These are phyloP conservation scores for Caprella mutica DNA, from an alignment of 2,888 invertebrate species.

Conservation along the genomic window DNA sequence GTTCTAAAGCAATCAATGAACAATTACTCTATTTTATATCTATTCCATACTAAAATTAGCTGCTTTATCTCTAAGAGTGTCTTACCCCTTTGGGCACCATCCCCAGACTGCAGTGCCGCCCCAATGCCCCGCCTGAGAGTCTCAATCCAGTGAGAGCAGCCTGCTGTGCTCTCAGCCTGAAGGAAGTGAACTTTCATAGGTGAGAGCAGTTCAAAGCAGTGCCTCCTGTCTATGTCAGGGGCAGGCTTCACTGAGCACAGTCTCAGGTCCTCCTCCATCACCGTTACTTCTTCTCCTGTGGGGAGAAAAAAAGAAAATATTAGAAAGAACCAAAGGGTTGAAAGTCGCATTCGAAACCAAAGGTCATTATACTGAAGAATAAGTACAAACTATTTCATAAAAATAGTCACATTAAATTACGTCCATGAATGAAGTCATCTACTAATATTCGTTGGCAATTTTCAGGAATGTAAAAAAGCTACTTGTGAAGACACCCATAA, in stretches of 20 bases:
- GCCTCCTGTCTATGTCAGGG: conserved; percentile 75
- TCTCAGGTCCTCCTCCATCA: conserved; percentile 94
- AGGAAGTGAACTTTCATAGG: conserved; percentile 91
- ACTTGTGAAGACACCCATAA: too few species aligned
- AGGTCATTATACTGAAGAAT: too few species aligned
- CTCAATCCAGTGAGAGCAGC: conserved; percentile 62
- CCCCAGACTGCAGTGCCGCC: conserved; percentile 55
- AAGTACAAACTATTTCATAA: too few species aligned
- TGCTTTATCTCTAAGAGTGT: too few species aligned
- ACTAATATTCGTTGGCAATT: too few species aligned
- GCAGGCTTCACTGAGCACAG: conserved; percentile 87
- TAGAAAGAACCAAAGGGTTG: neutral
- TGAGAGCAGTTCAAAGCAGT: conserved; percentile 91
- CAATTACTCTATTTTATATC: too few species aligned
- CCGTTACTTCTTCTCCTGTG: conserved; percentile 66
- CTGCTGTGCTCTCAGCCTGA: conserved; percentile 93
- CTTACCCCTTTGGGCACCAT: neutral
- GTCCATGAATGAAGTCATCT: too few species aligned
- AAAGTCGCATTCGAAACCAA: neutral
- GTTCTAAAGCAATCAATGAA: too few species aligned
- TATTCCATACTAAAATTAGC: too few species aligned
- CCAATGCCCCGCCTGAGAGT: conserved; percentile 81
- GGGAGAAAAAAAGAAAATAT: conserved; percentile 5
- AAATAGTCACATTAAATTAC: too few species aligned
- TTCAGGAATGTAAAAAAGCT: too few species aligned